Evolutionary conservation across 2,888 invertebrate genomes (phyloP).

Genomic region (Mongoloraphidia duomilia): DNA sequence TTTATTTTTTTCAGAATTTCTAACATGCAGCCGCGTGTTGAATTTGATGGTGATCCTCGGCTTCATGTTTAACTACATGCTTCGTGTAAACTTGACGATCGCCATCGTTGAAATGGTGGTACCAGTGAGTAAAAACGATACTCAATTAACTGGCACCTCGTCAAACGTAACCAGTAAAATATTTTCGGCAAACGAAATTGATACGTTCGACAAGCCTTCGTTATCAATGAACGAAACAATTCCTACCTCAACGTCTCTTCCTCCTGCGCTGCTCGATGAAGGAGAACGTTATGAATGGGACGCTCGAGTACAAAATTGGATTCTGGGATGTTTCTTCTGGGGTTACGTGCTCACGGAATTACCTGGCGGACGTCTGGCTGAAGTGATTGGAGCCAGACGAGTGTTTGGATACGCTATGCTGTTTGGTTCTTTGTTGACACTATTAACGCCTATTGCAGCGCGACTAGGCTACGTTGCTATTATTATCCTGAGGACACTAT

Average conservation of each 20-base stretch:
- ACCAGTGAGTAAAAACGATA: conserved; percentile 12
- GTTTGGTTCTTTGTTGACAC: conserved; percentile 62
- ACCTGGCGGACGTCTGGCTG: conserved; percentile 76
- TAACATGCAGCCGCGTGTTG: conserved; percentile 67
- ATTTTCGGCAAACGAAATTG: too few species aligned
- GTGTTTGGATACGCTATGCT: conserved; percentile 82
- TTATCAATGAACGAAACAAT: too few species aligned
- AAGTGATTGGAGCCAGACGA: conserved; percentile 63
- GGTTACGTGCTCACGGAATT: conserved; percentile 82
- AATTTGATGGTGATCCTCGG: conserved; percentile 76
- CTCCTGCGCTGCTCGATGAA: conserved; percentile 1
- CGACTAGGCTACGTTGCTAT: conserved; percentile 48
- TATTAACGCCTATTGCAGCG: conserved; percentile 69
- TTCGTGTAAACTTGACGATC: conserved; percentile 74
- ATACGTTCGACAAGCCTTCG: too few species aligned
- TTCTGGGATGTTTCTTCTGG: conserved; percentile 83
- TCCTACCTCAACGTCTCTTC: not conserved
- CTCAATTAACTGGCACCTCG: not conserved
- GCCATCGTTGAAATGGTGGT: conserved; percentile 72
- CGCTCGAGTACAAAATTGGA: conserved; percentile 60
- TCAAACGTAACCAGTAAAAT: conserved; percentile 1
- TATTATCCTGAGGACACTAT: conserved; percentile 52
- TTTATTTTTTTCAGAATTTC: conserved; percentile 39
- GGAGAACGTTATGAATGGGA: conserved; percentile 58
- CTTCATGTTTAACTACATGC: conserved; percentile 82